Evolutionary conservation across 1,140 invertebrate genomes (phyloP).

Genomic region (Dryas iulia): DNA sequence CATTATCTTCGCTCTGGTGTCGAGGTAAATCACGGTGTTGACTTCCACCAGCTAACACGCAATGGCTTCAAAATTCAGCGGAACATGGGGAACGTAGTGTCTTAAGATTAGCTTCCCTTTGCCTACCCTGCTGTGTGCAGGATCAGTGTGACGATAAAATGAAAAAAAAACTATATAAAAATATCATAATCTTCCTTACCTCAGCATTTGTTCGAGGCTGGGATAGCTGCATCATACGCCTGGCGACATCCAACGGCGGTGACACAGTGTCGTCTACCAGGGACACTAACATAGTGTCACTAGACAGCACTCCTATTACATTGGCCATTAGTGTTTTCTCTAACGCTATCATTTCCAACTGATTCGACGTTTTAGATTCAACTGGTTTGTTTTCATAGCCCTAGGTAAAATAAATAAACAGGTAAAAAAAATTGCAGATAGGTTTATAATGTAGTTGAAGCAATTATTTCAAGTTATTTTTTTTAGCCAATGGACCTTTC

Average conservation of each 20-base stretch:
- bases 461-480: no score
- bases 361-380: slow-evolving; percentile 70
- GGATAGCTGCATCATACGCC: slow-evolving; percentile 67
- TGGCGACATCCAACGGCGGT: slow-evolving; percentile 65
- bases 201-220: slow-evolving; percentile 65
- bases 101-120: no score
- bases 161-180: background rate
- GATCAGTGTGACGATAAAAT: background rate
- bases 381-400: slow-evolving; percentile 69
- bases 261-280: slow-evolving; percentile 62
- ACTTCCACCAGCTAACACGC: no score
- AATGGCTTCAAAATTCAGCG: no score
- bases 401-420: slow-evolving; percentile 39
- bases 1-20: no score
- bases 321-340: slow-evolving; percentile 69
- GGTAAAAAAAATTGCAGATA: no score
- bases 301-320: slow-evolving; percentile 58
- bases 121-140: no score
- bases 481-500: no score
- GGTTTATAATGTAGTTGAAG: no score
- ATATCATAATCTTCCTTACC: no score
- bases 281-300: slow-evolving; percentile 68
- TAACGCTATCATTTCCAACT: slow-evolving; percentile 71
- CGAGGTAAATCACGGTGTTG: no score
- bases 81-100: no score